phyloP scores from a whole-genome alignment of 2,888 invertebrate species.

The Apeira syringaria region DNA sequence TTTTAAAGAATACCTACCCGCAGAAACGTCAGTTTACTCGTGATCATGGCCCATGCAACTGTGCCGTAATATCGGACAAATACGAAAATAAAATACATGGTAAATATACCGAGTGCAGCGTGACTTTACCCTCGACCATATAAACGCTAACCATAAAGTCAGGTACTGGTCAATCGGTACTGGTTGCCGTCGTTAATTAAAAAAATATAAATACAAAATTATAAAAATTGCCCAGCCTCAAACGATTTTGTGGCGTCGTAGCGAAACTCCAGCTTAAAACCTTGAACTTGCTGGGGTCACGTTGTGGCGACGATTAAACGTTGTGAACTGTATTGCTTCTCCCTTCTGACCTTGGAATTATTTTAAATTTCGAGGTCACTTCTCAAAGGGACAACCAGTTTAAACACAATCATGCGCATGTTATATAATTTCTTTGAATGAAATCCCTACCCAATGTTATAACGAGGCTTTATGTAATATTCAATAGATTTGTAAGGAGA shows the following conservation, averaged over 20 bases:
- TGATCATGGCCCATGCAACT: no score
- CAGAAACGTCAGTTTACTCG: no score
- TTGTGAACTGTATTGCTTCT: slow-evolving; percentile 61
- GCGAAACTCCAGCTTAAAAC: slow-evolving; percentile 57
- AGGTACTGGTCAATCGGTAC: no score
- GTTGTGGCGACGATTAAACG: slow-evolving; percentile 53
- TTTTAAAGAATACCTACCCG: no score
- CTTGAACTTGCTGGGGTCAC: slow-evolving; percentile 76
- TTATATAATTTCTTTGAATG: slow-evolving; percentile 51
- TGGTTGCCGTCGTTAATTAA: no score
- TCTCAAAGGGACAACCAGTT: slow-evolving; percentile 56
- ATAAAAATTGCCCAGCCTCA: not conserved
- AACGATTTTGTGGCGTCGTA: slow-evolving; percentile 9
- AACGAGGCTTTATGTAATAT: slow-evolving; percentile 21
- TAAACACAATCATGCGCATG: slow-evolving; percentile 42
- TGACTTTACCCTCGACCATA: no score
- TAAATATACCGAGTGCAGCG: no score
- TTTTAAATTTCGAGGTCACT: slow-evolving; percentile 64
- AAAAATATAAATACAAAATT: not conserved
- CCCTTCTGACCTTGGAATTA: slow-evolving; percentile 64
- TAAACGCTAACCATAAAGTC: no score
- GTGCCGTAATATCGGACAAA: no score
- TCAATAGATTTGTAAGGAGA: slow-evolving; percentile 18
- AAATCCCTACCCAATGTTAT: slow-evolving; percentile 17
- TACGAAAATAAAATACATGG: no score